Base-by-base conservation (phyloP, 1,140 invertebrate species). In the Campoletis sonorensis region DNA sequence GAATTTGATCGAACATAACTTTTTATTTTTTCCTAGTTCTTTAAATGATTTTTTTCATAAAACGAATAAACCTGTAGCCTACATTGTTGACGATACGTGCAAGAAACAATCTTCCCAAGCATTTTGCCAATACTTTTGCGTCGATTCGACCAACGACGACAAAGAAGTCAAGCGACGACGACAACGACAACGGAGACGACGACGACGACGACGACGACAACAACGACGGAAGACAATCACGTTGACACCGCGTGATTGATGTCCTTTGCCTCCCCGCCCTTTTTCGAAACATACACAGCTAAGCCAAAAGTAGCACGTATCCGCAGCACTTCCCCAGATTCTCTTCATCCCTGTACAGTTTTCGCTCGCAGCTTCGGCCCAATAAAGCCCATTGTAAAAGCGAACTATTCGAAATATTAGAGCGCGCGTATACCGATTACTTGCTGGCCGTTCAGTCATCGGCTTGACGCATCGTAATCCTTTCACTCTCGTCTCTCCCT, bases 351-450 rank as follows among this genome's bases (percentile, higher is more conserved):
- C 30, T 33, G 30, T 27, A 54, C 58, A 40, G 7, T 72, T 79
- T 70, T 72, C 33, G 51, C 77, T 86, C 82, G 86, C 2, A 87
- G 88, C 91, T 90, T 88, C 89, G 21, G 23, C 89, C 90, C 89
- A 91, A 91, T 90, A 91, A 91, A 91, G 90, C 89, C 88, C 86
- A 89, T 92, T 92, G 91, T 92, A 91, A 91, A 92, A 92, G 90
- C 90, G 87, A 92, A 92, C 90, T 92, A 92, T 92, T 92, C 89
- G 90, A 91, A 92, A 92, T 92, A 92, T 92, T 91, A 91, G 89
- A 91, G 88, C 87, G 87, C 64, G 83, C 85, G 73, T 45, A 49
- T 61, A 68, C 61, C 51, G 89, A 91, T 91, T 91, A 92, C 89
- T 89, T 23, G 61, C n/a, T 16, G 86, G 87, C 82, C 91, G 91